Evolutionary conservation across 2,797 vertebrate genomes (phyloP).

Genomic region (Pangasius krempfi): DNA sequence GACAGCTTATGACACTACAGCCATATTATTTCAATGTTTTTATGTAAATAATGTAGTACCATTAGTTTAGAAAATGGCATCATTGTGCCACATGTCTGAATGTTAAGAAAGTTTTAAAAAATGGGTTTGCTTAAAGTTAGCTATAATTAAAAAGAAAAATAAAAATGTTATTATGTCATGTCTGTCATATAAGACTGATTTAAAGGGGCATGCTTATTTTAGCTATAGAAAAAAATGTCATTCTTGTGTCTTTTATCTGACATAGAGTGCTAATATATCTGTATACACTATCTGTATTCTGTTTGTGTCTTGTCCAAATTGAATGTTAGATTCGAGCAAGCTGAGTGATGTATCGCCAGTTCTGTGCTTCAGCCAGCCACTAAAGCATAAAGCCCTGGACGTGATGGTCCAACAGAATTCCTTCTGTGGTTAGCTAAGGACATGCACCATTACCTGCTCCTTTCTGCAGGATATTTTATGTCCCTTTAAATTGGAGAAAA

Average conservation of each 20-base stretch:
- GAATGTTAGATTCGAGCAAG: neutral
- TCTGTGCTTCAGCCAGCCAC: neutral
- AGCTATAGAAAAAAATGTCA: neutral
- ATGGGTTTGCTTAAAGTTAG: neutral
- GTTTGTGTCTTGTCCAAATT: neutral
- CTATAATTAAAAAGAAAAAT: neutral
- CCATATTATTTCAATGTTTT: too few species aligned
- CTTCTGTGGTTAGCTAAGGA: slow-evolving; percentile 2
- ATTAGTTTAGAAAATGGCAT: neutral
- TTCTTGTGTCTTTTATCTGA: neutral
- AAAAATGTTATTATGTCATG: neutral
- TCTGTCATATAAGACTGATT: too few species aligned
- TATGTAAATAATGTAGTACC: too few species aligned
- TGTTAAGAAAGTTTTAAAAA: neutral
- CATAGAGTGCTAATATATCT: neutral
- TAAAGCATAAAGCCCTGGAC: slow-evolving; percentile 18
- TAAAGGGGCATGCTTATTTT: neutral
- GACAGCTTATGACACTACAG: neutral
- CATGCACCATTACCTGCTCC: slow-evolving; percentile 15
- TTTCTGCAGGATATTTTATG: slow-evolving; percentile 8
- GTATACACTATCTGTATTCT: neutral
- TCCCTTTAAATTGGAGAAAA: slow-evolving; percentile 10
- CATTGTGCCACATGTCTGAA: neutral
- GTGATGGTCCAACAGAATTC: neutral
- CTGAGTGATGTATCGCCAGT: neutral